Conservation (phyloP, 2,113 vertebrate species). For the Myiagra hebetior region DNA sequence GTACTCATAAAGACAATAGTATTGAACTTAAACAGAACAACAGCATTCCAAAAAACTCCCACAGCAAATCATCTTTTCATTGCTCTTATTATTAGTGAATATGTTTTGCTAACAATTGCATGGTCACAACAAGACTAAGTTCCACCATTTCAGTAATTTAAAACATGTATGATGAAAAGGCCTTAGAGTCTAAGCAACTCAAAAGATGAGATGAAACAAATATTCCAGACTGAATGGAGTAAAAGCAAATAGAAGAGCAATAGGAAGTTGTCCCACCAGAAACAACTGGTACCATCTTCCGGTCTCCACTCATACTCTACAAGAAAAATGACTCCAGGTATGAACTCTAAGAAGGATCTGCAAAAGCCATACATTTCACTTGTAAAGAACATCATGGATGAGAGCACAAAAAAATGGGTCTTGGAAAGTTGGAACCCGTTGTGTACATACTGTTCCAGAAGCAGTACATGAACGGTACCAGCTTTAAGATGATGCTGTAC, state of each 20-base stretch:
- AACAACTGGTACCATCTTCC: neutral
- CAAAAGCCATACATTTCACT: neutral
- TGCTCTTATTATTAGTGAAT: neutral
- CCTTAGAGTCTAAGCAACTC: neutral
- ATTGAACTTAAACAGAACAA: neutral
- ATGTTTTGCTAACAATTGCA: neutral
- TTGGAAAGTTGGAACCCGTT: neutral
- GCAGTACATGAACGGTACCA: neutral
- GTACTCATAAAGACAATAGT: neutral
- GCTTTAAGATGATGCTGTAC: neutral
- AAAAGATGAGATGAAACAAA: neutral
- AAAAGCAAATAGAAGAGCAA: neutral
- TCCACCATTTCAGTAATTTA: neutral
- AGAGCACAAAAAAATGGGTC: neutral
- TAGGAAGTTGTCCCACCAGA: neutral
- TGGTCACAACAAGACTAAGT: neutral
- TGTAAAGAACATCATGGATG: neutral
- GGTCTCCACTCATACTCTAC: neutral
- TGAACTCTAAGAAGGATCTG: neutral
- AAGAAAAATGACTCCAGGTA: neutral
- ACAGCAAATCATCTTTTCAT: neutral
- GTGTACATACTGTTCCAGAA: neutral
- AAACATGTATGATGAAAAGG: neutral
- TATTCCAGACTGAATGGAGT: neutral
- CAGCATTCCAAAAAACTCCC: neutral